Percentiles rank a stretch among this genome's conserved stretches.
Conservation (phyloP, 1,140 invertebrate genomes). For the Oreohelix idahoensis region DNA sequence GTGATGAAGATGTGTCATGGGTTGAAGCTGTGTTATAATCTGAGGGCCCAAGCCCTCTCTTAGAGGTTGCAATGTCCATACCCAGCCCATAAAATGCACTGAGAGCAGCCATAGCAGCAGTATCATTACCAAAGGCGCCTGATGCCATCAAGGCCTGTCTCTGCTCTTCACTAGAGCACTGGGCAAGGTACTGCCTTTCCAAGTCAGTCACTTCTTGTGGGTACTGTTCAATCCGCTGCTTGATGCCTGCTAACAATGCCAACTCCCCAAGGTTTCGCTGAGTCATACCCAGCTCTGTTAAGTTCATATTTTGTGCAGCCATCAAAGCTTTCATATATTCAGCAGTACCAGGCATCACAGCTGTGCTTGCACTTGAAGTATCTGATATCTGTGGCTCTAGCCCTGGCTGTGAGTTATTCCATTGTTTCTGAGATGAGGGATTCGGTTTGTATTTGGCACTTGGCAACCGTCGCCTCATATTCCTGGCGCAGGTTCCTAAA, state of each 20-base stretch:
- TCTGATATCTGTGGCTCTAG: conserved; percentile 8
- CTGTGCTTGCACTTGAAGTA: background rate
- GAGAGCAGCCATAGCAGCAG: conserved; percentile 33
- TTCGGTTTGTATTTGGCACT: conserved; percentile 28
- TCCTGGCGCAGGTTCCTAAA: conserved; percentile 45
- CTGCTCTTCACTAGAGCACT: conserved; percentile 42
- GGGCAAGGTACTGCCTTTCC: conserved; percentile 24
- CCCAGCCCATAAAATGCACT: conserved; percentile 38
- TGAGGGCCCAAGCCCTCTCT: background rate
- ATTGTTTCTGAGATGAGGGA: conserved; percentile 23
- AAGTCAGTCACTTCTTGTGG: conserved; percentile 33
- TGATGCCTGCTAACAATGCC: conserved; percentile 41
- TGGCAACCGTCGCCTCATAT: conserved; percentile 44
- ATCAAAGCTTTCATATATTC: conserved; percentile 39
- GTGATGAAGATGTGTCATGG: background rate
- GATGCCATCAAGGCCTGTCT: conserved; percentile 42
- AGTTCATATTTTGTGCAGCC: conserved; percentile 32
- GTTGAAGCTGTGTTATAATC: conserved; percentile 2
- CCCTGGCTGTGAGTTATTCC: conserved; percentile 22
- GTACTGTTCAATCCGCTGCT: conserved; percentile 39
- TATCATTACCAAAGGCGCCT: conserved; percentile 37
- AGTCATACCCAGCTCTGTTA: conserved; percentile 15
- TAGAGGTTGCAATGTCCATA: conserved; percentile 15
- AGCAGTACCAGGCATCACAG: background rate
- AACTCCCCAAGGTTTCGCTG: conserved; percentile 43